Percentiles rank a stretch among this genome's conserved stretches.
phyloP scores from a whole-genome alignment of 2,888 invertebrate species.

The Penaeus monodon region DNA sequence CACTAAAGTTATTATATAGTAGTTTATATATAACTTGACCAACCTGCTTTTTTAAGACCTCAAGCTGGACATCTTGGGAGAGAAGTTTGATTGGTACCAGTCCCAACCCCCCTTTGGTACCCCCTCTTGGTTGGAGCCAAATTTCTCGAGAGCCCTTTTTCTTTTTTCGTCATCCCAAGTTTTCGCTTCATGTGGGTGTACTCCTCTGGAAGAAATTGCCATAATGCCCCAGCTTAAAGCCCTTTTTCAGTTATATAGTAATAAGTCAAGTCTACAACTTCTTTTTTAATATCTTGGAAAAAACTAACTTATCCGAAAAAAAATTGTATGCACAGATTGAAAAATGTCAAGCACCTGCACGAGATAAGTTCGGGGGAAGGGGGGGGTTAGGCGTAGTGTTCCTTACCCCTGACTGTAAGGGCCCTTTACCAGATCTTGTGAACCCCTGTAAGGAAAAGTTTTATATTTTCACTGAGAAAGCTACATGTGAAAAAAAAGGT shows the following conservation, averaged over 20 bases:
- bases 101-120: slow-evolving; percentile 94
- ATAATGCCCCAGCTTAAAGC: not conserved
- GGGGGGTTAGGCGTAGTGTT: slow-evolving; percentile 87
- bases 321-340: not conserved
- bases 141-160: slow-evolving; percentile 74
- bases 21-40: not conserved
- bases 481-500: slow-evolving; percentile 25
- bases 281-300: too few relatives aligned
- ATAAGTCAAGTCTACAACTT: not conserved
- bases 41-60: slow-evolving; percentile 83
- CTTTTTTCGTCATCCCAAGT: slow-evolving; percentile 81
- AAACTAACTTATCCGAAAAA: not conserved
- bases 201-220: slow-evolving; percentile 74
- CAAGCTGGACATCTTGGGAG: slow-evolving; percentile 88
- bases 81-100: slow-evolving; percentile 92
- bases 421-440: slow-evolving; percentile 93
- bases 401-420: slow-evolving; percentile 92
- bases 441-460: slow-evolving; percentile 77
- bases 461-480: not conserved
- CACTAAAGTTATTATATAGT: not conserved
- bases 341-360: slow-evolving; percentile 76
- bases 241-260: not conserved
- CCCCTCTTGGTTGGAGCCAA: slow-evolving; percentile 87
- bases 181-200: slow-evolving; percentile 94
- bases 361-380: slow-evolving; percentile 92